Conservation (phyloP, 2,113 vertebrate species). For the Eulacestoma nigropectus region DNA sequence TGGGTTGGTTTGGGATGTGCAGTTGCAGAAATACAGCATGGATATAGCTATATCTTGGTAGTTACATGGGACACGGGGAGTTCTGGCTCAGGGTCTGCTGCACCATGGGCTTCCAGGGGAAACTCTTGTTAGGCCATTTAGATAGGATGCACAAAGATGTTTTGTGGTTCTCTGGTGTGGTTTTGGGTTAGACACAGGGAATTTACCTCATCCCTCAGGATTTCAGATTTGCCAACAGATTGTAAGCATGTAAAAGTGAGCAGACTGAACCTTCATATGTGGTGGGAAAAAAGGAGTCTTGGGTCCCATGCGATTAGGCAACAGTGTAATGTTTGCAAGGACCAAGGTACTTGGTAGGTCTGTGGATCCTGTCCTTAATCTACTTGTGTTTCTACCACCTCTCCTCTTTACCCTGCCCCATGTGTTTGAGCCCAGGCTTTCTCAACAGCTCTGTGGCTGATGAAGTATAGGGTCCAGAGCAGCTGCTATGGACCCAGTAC, state of each 20-base stretch:
- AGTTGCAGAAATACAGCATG: neutral
- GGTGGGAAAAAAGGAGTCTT: neutral
- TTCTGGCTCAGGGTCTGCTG: neutral
- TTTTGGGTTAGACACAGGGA: neutral
- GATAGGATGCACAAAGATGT: neutral
- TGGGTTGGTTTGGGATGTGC: neutral
- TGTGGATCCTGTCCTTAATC: neutral
- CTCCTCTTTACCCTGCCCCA: neutral
- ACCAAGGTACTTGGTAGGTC: neutral
- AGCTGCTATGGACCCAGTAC: neutral
- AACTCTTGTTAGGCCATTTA: neutral
- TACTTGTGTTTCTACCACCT: neutral
- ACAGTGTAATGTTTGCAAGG: neutral
- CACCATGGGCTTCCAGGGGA: neutral
- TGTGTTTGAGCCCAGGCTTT: neutral
- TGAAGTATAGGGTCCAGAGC: neutral
- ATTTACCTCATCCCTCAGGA: neutral
- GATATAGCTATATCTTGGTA: neutral
- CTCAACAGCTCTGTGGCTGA: fast-evolving
- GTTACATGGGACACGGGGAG: neutral
- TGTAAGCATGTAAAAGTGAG: neutral
- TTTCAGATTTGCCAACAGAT: neutral
- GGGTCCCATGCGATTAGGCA: fast-evolving
- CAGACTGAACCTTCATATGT: neutral
- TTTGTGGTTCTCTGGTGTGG: neutral